Evolutionary conservation across 1,140 invertebrate genomes (phyloP), one percentile per base, ranked within the genome.

Genomic region (Euglossa dilemma): DNA sequence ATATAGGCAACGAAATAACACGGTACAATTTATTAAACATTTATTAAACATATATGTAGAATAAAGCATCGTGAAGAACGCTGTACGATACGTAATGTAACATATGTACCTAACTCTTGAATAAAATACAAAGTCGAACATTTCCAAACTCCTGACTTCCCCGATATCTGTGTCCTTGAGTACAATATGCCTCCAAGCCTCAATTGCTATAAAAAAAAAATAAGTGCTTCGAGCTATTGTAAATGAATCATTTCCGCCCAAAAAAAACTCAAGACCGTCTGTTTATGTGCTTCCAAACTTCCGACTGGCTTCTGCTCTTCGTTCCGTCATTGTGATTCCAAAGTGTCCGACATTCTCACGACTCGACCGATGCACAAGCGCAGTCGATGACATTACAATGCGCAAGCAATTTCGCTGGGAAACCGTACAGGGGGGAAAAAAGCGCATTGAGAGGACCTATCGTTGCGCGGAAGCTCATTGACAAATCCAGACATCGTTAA

Each of bases 401-500:
- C 50, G 16, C 18, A 61, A 66, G 52, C 61, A 47, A 66, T 75
- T 81, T 81, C 61, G 61, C 71, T 59, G 54, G 25, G 25, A 66
- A 63, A 75, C 71, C 75, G 18, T 20, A 52, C 59, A 69, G 54
- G 20, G 43, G 36, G 36, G 25, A 43, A 73, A 36, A 11, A 73
- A 47, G n/a, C 43, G 14, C 28, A 71, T 79, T n/a, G 20, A 66
- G 52, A 56, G 25, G 61, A 52, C 9, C 28, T 57, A 28, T 79
- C 66, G 18, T 52, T 59, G 52, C 45, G 57, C 59, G 59, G 36
- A 66, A 80, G 63, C 79, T 57, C 43, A 36, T 69, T 45, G 28
- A 43, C 23, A 47, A 83, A 83, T 86, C 73, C 72, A 88, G 86
- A 85, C 83, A 54, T 83, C 71, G 64, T 82, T 56, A n/a, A 83